Conservation (phyloP, 2,113 vertebrate genomes). For the Sus scrofa region T2T-Sscrofa CM000829.6:18026501-18027000, state of each 20-base stretch:
- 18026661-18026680: rapidly evolving
- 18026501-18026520: rapidly evolving
- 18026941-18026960: too few species aligned
- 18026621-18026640: neutral
- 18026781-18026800: neutral
- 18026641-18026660: rapidly evolving
- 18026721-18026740: neutral
- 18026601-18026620: neutral
- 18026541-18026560: neutral
- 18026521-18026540: neutral
- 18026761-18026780: rapidly evolving
- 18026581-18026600: neutral
- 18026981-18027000: too few species aligned
- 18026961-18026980: too few species aligned
- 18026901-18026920: too few species aligned
- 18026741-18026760: neutral
- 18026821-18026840: too few species aligned
- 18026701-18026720: neutral
- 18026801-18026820: rapidly evolving
- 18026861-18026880: too few species aligned
- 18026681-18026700: neutral
- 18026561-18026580: neutral
- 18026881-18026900: too few species aligned
- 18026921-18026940: too few species aligned
- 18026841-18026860: too few species aligned